Base-by-base conservation (phyloP, 2,113 vertebrate species). In the Clarias gariepinus region DNA sequence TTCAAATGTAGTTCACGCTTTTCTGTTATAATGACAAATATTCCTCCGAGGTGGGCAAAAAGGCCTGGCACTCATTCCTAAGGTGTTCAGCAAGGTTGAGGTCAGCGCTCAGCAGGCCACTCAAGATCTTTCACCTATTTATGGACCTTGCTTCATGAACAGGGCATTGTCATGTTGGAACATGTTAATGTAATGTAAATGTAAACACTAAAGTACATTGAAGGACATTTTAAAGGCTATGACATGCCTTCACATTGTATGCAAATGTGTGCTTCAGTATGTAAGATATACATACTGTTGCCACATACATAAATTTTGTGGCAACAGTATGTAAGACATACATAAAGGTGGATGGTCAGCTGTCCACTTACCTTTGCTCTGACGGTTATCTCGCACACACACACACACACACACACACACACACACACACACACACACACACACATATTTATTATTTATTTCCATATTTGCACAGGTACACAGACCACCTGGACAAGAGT, bases 401-500 rank as follows among this genome's bases (percentile, higher is more conserved):
- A 68, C 3, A 68, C 28, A 16, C 15, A 33, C 30, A 57, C 1
- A 33, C 33, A 71, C 11, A 83, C 13, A 85, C 3, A 33, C 12
- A 68, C 3, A 68, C 28, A 16, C 15, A 33, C 30, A 69, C 15
- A 69, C 15, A 41, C 18, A 41, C 8, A 73, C 36, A 21, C n/a
- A 57, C 12, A 53, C 53, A 25, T 19, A 33, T 8, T 58, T 18
- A 60, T 79, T 58, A 58, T 85, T 21, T 15, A 3, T 52, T 2
- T 64, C 4, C 33, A 73, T 74, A 33, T 47, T 12, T 78, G 1
- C 57, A 30, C 82, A 98, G 96, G 88, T 97, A 99, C 89, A 95
- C 92, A 0, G 95, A 97, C 47, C 98, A 99, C 85, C 92, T 97
- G 93, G 97, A 99, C 79, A 93, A 89, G 0, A 93, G 96, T 2